Percentiles rank a stretch among this genome's conserved stretches.
phyloP scores from a whole-genome alignment of 2,888 invertebrate genomes.

The Orthosia gothica region DNA sequence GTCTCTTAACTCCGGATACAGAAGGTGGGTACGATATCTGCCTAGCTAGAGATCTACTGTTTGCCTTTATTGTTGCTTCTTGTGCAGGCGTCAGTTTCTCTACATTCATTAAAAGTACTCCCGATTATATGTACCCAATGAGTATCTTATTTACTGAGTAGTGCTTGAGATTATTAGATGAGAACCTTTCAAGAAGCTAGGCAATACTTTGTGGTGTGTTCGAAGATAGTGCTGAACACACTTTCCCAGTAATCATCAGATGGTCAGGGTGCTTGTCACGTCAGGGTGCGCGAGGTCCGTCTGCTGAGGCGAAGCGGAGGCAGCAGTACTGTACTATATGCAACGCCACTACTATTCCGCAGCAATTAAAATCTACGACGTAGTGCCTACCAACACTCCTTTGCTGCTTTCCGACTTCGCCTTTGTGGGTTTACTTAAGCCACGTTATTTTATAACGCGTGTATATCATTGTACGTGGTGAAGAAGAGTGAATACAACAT shows the following conservation, averaged over 20 bases:
- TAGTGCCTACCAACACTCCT: slow-evolving; percentile 58
- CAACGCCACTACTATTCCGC: slow-evolving; percentile 55
- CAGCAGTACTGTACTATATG: slow-evolving; percentile 48
- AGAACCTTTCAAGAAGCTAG: neutral
- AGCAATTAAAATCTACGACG: slow-evolving; percentile 54
- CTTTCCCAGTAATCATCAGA: neutral
- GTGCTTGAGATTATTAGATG: slow-evolving; percentile 18
- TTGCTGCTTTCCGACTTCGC: slow-evolving; percentile 27
- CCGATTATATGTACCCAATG: slow-evolving; percentile 8
- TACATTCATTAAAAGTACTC: neutral
- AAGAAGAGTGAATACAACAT: neutral
- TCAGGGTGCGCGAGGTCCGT: slow-evolving; percentile 1
- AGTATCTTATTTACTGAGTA: slow-evolving; percentile 23
- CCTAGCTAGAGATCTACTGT: neutral
- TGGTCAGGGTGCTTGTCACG: slow-evolving; percentile 2
- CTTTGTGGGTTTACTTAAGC: neutral
- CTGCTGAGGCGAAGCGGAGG: slow-evolving; percentile 20
- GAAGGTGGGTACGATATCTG: slow-evolving; percentile 1
- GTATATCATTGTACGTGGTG: neutral
- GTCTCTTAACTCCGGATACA: slow-evolving; percentile 6
- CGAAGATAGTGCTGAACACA: neutral
- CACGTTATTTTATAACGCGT: slow-evolving; percentile 34
- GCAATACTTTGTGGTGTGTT: neutral
- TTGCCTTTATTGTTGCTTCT: neutral
- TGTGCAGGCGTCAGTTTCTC: neutral